These are phyloP conservation scores for Thamnophis sirtalis DNA, from an alignment of 2,113 vertebrate genomes.

Conservation along the genomic window DNA sequence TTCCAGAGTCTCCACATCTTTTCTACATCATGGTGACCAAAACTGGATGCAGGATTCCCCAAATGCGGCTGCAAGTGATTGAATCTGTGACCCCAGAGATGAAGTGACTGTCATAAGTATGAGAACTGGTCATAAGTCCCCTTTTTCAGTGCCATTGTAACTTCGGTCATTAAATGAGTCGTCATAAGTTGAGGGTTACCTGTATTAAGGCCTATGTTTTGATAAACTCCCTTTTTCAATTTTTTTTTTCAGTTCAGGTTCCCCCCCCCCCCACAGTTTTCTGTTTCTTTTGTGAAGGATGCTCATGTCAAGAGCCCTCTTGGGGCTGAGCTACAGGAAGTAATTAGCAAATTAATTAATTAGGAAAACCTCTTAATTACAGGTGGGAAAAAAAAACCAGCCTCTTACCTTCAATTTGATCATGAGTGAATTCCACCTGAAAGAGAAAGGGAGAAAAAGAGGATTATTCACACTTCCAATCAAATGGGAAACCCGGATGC, in stretches of 20 bases:
- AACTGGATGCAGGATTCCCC: no score
- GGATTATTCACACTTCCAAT: neutral
- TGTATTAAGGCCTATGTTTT: neutral
- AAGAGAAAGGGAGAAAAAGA: constrained; percentile 33
- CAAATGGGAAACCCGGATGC: neutral
- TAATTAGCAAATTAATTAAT: neutral
- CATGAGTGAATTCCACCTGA: constrained; percentile 82
- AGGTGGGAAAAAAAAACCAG: neutral
- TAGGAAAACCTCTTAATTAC: neutral
- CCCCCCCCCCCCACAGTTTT: no score
- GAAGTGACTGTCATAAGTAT: no score
- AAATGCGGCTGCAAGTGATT: no score
- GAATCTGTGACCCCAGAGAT: no score
- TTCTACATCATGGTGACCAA: no score
- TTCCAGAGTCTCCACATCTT: no score
- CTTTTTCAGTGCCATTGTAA: no score
- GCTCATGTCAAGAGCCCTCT: neutral
- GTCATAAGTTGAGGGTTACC: neutral
- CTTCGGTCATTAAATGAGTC: no score
- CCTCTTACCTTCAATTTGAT: constrained; percentile 83
- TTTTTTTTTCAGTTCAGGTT: no score
- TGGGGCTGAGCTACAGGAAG: neutral
- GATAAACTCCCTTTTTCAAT: neutral
- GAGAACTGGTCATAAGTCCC: no score
- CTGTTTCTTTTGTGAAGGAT: neutral